A percentile compares a stretch with the other conserved stretches of the same genome.
These are phyloP conservation scores for Brachypterus glaber DNA, from an alignment of 2,888 invertebrate species.

Conservation along the genomic window DNA sequence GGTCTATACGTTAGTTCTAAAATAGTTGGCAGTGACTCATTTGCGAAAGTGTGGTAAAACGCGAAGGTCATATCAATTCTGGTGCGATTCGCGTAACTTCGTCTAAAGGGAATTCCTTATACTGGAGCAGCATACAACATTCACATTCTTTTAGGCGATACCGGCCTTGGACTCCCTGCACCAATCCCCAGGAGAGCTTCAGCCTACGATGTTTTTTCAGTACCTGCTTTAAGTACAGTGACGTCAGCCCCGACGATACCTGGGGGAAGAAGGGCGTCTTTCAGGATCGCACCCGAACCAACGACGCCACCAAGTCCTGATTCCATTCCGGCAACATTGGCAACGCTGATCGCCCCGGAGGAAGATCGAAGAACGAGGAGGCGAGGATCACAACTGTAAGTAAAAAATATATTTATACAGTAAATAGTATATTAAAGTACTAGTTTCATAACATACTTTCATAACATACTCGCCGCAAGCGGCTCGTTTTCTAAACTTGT, in stretches of 20 bases:
- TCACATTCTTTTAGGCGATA: conserved; percentile 38
- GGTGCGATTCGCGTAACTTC: no score
- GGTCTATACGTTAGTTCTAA: no score
- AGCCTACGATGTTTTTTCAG: conserved; percentile 75
- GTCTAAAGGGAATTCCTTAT: no score
- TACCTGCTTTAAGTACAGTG: conserved; percentile 47
- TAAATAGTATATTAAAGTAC: no score
- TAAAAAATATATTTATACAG: no score
- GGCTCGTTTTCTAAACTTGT: no score
- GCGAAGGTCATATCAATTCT: no score
- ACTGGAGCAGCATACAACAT: no score
- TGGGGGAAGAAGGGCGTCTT: conserved; percentile 47
- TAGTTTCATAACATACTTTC: no score
- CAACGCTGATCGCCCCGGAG: conserved; percentile 29
- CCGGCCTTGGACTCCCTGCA: conserved; percentile 58
- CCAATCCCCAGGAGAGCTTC: conserved; percentile 72
- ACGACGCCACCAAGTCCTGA: conserved; percentile 48
- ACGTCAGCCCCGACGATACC: conserved; percentile 29
- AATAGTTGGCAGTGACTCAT: no score
- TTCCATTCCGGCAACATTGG: conserved; percentile 33
- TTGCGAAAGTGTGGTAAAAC: no score
- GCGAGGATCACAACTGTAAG: conserved; percentile 77
- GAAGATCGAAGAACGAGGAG: conserved; percentile 66
- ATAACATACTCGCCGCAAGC: no score
- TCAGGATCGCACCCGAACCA: conserved; percentile 49